Evolutionary conservation across 2,888 invertebrate genomes (phyloP), one percentile per base, ranked within the genome.

Genomic region (Parnassius mnemosyne): DNA sequence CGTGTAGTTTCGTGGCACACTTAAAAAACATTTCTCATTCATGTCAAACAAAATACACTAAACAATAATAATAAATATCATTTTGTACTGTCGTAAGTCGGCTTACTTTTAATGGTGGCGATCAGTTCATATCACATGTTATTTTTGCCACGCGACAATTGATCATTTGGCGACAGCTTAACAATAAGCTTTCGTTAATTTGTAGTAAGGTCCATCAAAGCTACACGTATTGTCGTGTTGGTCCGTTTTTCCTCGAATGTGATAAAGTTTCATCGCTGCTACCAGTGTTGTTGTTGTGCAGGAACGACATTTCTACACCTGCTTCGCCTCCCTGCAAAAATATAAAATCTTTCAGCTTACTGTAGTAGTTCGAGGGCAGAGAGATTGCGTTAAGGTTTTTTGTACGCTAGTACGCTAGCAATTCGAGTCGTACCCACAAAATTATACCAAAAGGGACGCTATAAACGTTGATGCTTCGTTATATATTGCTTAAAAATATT

Each of bases 291-390:
- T 95, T 95, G 84, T 95, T 95, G 76, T 94, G 94, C 71, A 95
- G 84, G 83, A 94, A 94, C 56, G 95, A 94, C 92, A 95, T 94
- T 87, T 95, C 94, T 76, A 94, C 94, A 1, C 87, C 87, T 44
- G 84, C 81, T 61, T 91, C 91, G 1, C 85, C 85, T 56, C 85
- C 80, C 89, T 91, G 70, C 3, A 65, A 67, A 75, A 34, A 34
- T 7, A 34, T 34, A 34, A 34, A 7, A 34, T 34, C 34, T 34
- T 34, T 34, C 34, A 5, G 1, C 5, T 34, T 5, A 34, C 34
- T 7, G 34, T 34, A 5, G 0, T 34, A 1, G 34, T 34, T 7
- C 34, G 34, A 34, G 34, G 34, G 34, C 34, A 5, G 34, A 34
- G 5, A 34, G 34, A 34, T 34, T 7, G 5, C 7, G 7, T 34